Percentiles rank a stretch among this genome's conserved stretches.
Conservation (phyloP, 2,113 vertebrate genomes). For the Apteryx owenii region DNA sequence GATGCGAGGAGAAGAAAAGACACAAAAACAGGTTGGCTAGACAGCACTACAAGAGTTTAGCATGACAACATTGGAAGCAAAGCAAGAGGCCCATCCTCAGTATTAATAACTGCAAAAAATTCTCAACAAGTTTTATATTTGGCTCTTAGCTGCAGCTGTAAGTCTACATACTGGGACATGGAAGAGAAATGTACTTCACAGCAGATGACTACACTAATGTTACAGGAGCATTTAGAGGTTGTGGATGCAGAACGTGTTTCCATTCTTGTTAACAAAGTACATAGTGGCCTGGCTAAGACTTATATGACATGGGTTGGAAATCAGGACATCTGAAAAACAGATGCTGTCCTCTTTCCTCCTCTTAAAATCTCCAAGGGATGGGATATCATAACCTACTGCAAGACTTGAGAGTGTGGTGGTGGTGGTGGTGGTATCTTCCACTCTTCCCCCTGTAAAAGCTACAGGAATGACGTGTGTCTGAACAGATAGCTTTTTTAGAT, state of each 20-base stretch:
- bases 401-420: neutral
- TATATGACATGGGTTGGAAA: neutral
- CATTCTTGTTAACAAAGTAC: neutral
- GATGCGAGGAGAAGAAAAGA: neutral
- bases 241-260: neutral
- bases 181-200: neutral
- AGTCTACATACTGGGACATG: neutral
- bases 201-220: neutral
- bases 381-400: neutral
- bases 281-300: neutral
- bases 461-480: neutral
- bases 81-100: neutral
- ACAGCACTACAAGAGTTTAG: neutral
- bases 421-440: neutral
- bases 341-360: neutral
- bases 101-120: neutral
- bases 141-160: neutral
- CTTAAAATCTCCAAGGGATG: neutral
- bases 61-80: neutral
- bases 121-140: neutral
- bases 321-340: neutral
- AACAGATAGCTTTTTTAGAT: neutral
- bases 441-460: neutral
- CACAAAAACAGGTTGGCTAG: neutral
- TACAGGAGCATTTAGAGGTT: neutral